phyloP scores from a whole-genome alignment of 2,797 vertebrate genomes.

The Oreochromis mossambicus region DNA sequence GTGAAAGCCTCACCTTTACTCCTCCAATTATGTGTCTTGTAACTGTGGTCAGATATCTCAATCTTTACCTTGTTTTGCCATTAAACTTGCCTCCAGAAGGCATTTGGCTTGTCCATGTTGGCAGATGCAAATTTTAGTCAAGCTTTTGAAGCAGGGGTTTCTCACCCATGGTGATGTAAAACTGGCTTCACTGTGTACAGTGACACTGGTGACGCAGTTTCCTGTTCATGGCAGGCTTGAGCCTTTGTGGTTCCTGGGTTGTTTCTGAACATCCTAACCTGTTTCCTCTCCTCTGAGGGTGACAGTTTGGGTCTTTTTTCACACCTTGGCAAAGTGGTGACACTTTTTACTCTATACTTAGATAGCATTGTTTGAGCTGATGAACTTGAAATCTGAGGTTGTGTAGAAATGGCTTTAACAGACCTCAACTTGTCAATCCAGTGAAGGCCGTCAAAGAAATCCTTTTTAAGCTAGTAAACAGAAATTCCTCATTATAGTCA shows the following conservation, averaged over 20 bases:
- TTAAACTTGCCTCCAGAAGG: neutral
- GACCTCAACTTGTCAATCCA: neutral
- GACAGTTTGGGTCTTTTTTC: neutral
- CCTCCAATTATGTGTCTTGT: neutral
- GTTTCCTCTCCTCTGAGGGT: neutral
- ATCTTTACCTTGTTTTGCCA: rapidly evolving
- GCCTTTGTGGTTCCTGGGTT: neutral
- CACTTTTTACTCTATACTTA: neutral
- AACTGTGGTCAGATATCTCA: neutral
- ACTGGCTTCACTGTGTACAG: neutral
- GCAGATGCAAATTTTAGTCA: neutral
- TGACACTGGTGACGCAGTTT: neutral
- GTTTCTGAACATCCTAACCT: neutral
- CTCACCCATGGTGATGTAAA: neutral
- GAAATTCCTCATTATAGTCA: neutral
- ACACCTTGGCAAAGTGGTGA: neutral
- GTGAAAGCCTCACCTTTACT: neutral
- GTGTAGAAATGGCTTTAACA: neutral
- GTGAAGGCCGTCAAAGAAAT: neutral
- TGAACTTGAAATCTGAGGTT: neutral
- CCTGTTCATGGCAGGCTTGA: neutral
- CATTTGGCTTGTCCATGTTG: neutral
- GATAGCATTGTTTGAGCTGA: rapidly evolving
- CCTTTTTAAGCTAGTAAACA: neutral
- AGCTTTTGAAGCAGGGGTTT: neutral